Conservation (phyloP, 2,797 vertebrate genomes). For the Peromyscus eremicus region DNA sequence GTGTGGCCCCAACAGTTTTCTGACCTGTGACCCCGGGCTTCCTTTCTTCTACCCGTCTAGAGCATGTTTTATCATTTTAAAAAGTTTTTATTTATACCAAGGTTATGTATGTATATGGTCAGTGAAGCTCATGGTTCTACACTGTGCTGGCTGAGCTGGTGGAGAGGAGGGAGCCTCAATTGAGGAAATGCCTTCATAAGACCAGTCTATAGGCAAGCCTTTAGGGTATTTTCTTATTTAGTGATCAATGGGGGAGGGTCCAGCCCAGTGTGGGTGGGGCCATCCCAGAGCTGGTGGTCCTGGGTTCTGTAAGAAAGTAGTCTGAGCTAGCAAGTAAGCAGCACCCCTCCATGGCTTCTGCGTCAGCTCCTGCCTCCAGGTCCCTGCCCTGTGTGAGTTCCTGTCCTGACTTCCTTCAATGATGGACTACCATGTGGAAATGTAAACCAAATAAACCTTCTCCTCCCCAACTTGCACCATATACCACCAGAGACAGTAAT, state of each 20-base stretch:
- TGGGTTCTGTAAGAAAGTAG: background rate
- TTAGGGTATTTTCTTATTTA: background rate
- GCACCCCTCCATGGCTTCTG: background rate
- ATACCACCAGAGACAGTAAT: too few relatives aligned
- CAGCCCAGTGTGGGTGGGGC: background rate
- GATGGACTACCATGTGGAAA: background rate
- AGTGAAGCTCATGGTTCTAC: background rate
- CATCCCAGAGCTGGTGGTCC: too few relatives aligned
- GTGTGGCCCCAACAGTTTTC: conserved; percentile 14
- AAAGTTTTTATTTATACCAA: conserved; percentile 29
- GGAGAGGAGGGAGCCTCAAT: background rate
- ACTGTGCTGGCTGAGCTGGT: background rate
- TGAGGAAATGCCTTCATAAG: background rate
- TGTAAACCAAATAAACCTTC: background rate
- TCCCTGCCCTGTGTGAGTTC: background rate
- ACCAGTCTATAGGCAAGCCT: background rate
- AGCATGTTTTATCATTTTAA: conserved; percentile 21
- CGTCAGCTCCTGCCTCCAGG: background rate
- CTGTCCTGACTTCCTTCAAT: background rate
- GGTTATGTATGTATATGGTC: background rate
- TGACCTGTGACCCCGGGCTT: conserved; percentile 23
- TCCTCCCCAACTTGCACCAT: background rate
- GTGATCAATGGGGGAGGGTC: background rate
- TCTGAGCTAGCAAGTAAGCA: background rate
- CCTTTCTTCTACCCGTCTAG: background rate